phyloP scores from a whole-genome alignment of 1,140 invertebrate species.

The Hermetia illucens region DNA sequence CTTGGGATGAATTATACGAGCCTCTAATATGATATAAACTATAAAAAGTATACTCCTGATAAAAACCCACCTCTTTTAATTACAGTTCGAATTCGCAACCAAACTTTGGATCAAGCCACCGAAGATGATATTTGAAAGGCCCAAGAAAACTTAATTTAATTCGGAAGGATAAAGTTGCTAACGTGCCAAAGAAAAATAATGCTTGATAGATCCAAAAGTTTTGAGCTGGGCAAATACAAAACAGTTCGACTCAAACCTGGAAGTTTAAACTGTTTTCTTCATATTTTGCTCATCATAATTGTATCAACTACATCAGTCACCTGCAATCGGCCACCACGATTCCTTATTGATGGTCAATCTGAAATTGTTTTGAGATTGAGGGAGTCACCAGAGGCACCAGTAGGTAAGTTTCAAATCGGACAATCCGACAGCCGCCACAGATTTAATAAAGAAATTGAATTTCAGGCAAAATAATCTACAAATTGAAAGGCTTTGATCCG shows the following conservation, averaged over 20 bases:
- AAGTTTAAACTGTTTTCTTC: neutral
- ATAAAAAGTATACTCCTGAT: no score
- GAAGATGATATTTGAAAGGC: no score
- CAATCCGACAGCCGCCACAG: neutral
- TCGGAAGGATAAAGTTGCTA: no score
- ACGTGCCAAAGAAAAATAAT: no score
- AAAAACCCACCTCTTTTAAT: no score
- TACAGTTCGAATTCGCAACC: no score
- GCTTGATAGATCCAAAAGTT: no score
- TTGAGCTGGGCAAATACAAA: neutral
- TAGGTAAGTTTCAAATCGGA: constrained; percentile 68
- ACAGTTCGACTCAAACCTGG: neutral
- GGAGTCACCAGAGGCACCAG: constrained; percentile 71
- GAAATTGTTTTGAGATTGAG: constrained; percentile 79
- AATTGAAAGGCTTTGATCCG: constrained; percentile 62
- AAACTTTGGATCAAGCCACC: no score
- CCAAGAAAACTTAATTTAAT: no score
- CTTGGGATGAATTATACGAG: no score
- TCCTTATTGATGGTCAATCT: constrained; percentile 71
- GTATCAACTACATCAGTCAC: neutral
- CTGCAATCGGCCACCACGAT: constrained; percentile 61
- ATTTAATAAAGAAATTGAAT: constrained; percentile 1
- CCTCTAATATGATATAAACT: no score
- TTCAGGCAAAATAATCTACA: constrained; percentile 70
- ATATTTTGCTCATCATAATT: neutral